A percentile compares a stretch with the other conserved stretches of the same genome.
These are phyloP conservation scores for Julus scandinavius DNA, from an alignment of 2,888 invertebrate genomes.

Conservation along the genomic window DNA sequence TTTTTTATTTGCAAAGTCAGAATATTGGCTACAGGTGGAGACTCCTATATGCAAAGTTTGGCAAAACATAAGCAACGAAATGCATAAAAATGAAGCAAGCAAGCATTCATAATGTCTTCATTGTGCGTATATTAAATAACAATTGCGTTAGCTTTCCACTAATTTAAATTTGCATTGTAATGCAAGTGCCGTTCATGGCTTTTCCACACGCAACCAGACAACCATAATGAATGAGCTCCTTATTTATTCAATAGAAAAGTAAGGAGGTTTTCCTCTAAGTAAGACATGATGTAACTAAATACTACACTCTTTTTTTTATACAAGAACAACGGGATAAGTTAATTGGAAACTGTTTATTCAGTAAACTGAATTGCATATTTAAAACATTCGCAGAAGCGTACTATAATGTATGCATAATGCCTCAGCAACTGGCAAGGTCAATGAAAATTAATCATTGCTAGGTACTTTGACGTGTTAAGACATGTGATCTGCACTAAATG, in stretches of 20 bases:
- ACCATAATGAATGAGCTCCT: constrained; percentile 23
- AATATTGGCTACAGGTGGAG: constrained; percentile 1
- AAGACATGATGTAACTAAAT: constrained; percentile 36
- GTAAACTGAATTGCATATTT: constrained; percentile 9
- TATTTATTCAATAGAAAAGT: constrained; percentile 18
- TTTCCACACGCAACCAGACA: constrained; percentile 9
- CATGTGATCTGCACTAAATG: no score
- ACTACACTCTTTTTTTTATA: not conserved
- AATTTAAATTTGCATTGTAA: constrained; percentile 42
- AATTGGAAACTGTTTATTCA: constrained; percentile 30
- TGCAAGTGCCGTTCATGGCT: constrained; percentile 1
- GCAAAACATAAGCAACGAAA: not conserved
- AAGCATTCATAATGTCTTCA: constrained; percentile 35
- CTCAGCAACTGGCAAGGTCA: not conserved
- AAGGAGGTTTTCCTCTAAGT: constrained; percentile 22
- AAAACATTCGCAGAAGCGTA: not conserved
- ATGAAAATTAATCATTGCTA: not conserved
- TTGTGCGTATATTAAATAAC: constrained; percentile 24
- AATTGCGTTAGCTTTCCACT: constrained; percentile 35
- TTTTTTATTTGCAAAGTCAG: not conserved
- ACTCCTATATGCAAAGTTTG: not conserved
- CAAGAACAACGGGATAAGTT: not conserved
- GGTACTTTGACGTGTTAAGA: not conserved
- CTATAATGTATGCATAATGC: not conserved
- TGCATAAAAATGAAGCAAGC: not conserved